Percentiles rank a stretch among this genome's conserved stretches.
Evolutionary conservation across 2,113 vertebrate genomes (phyloP).

Genomic region (Castor canadensis): DNA sequence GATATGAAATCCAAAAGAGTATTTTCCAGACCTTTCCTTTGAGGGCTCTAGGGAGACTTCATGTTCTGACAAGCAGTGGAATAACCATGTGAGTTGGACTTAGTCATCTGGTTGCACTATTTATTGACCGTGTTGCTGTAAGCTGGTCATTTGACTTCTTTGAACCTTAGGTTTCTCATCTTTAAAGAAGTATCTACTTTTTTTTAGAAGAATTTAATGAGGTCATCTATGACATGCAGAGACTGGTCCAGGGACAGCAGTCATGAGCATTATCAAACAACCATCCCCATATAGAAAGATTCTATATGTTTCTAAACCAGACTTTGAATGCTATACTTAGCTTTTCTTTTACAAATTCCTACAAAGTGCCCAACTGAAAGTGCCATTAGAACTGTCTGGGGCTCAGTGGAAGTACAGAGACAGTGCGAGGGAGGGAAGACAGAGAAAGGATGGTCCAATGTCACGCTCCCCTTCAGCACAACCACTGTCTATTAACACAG

Average conservation of each 20-base stretch:
- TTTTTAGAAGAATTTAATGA: background rate
- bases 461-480: constrained; percentile 46
- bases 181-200: background rate
- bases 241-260: too few species aligned
- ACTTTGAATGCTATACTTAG: background rate
- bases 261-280: background rate
- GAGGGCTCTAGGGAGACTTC: background rate
- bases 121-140: background rate
- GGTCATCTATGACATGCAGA: background rate
- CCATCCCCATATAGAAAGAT: background rate
- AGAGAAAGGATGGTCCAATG: background rate
- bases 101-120: background rate
- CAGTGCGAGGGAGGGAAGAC: background rate
- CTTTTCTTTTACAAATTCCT: background rate
- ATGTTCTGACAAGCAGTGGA: background rate
- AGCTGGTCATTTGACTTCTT: background rate
- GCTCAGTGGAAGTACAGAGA: background rate
- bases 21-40: fast-evolving
- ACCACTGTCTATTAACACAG: constrained; percentile 46
- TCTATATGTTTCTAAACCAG: background rate
- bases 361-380: background rate
- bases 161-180: background rate
- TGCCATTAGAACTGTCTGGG: background rate
- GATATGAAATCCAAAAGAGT: background rate
- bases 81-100: fast-evolving